Conservation (phyloP, 1,140 invertebrate species). For the Aethina tumida region DNA sequence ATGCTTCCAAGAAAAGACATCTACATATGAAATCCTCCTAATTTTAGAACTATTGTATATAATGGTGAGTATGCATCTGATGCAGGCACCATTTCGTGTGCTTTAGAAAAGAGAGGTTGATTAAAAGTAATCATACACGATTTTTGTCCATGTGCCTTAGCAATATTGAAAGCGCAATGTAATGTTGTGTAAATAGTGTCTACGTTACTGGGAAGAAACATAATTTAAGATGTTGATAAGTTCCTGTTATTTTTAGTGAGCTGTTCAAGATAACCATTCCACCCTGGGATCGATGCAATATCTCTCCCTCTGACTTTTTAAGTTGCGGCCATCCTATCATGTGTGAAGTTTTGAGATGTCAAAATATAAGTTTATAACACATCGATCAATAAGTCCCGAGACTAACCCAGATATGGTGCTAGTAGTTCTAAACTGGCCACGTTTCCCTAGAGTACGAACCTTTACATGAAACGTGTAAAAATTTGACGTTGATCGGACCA, state of each 20-base stretch:
- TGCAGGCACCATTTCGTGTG: constrained; percentile 9
- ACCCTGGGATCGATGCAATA: constrained; percentile 8
- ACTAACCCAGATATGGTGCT: too few relatives aligned
- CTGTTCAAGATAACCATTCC: constrained; percentile 9
- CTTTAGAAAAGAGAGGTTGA: constrained; percentile 9
- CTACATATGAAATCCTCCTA: too few relatives aligned
- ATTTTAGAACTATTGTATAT: constrained; percentile 8
- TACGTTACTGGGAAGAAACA: constrained; percentile 6
- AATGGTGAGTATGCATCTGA: constrained; percentile 7
- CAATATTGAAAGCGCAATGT: constrained; percentile 8
- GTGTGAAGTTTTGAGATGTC: too few relatives aligned
- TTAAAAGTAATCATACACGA: constrained; percentile 10
- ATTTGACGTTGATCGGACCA: too few relatives aligned
- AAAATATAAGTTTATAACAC: too few relatives aligned
- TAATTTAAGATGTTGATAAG: constrained; percentile 11
- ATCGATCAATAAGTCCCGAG: too few relatives aligned
- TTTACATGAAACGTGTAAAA: too few relatives aligned
- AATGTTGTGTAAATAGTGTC: constrained; percentile 11
- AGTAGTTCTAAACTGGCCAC: too few relatives aligned
- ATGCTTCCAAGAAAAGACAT: too few relatives aligned
- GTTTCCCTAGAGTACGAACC: too few relatives aligned
- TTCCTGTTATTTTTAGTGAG: constrained; percentile 6
- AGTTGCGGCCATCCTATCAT: too few relatives aligned
- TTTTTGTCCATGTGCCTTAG: constrained; percentile 9
- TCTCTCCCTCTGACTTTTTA: too few relatives aligned